Percentiles rank a stretch among this genome's conserved stretches.
These are phyloP conservation scores for Zoanthus sociatus DNA, from an alignment of 92 coral and sea anemone species.

Conservation along the genomic window DNA sequence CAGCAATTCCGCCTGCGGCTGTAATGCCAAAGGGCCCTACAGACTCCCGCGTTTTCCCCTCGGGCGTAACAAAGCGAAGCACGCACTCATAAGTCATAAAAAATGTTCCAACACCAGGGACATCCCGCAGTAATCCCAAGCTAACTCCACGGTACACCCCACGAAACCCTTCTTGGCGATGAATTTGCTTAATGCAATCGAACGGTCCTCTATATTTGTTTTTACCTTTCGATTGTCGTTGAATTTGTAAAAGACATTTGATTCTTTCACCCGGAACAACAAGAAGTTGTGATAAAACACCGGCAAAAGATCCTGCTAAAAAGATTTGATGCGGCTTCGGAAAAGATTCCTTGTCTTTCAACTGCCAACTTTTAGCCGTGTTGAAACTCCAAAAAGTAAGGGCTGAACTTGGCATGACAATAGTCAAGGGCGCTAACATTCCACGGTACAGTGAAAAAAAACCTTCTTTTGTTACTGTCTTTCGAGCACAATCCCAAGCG, in stretches of 20 bases:
- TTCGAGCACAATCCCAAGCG: conserved; percentile 74
- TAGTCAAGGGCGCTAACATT: conserved; percentile 84
- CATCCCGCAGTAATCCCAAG: conserved; percentile 70
- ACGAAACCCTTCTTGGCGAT: conserved; percentile 66
- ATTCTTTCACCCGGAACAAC: conserved; percentile 80
- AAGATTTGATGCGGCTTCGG: conserved; percentile 60
- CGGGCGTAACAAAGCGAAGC: conserved; percentile 51
- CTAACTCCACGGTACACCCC: conserved; percentile 81
- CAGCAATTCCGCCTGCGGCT: conserved; percentile 87
- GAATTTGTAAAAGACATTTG: conserved; percentile 92
- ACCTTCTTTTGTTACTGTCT: conserved; percentile 81
- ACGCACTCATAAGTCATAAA: conserved; percentile 82
- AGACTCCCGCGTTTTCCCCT: conserved; percentile 74
- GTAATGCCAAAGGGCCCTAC: conserved; percentile 72
- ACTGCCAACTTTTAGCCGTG: conserved; percentile 80
- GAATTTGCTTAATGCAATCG: conserved; percentile 68
- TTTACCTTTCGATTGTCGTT: conserved; percentile 64
- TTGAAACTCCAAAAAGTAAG: conserved; percentile 78
- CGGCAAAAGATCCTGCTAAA: conserved; percentile 86
- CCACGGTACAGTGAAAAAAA: conserved; percentile 82
- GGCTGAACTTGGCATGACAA: conserved; percentile 80
- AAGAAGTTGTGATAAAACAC: conserved; percentile 58
- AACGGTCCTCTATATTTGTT: conserved; percentile 77
- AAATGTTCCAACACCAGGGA: conserved; percentile 79
- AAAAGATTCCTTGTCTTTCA: conserved; percentile 48